phyloP scores from a whole-genome alignment of 2,888 invertebrate species.

The Chrysolina americana region DNA sequence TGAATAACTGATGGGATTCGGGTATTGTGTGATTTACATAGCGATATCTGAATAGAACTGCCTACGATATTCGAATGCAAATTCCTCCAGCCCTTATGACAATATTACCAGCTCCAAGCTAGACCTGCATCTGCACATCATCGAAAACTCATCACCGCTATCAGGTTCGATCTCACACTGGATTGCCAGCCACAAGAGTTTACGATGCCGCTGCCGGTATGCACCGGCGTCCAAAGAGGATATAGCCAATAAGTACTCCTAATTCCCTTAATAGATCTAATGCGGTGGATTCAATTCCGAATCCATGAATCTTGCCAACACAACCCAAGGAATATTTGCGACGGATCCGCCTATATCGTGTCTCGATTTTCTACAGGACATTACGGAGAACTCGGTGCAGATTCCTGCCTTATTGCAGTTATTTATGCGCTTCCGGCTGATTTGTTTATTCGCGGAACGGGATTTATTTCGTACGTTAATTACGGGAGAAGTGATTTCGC shows the following conservation, averaged over 20 bases:
- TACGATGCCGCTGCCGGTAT: background rate
- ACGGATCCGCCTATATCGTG: constrained; percentile 65
- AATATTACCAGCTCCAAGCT: too few relatives aligned
- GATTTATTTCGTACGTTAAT: constrained; percentile 36
- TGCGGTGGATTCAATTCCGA: constrained; percentile 56
- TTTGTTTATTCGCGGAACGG: constrained; percentile 57
- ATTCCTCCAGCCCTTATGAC: too few relatives aligned
- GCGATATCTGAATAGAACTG: too few relatives aligned
- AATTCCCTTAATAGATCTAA: constrained; percentile 28
- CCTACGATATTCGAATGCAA: too few relatives aligned
- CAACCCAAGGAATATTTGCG: constrained; percentile 64
- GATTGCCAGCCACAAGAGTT: background rate
- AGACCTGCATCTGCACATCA: background rate
- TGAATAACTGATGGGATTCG: too few relatives aligned
- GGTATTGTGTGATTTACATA: too few relatives aligned
- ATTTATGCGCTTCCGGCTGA: constrained; percentile 58
- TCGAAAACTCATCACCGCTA: background rate
- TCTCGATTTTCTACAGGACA: constrained; percentile 63
- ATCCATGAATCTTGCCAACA: constrained; percentile 65
- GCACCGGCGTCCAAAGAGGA: constrained; percentile 5
- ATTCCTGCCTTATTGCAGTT: constrained; percentile 60
- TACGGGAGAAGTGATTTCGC: constrained; percentile 21
- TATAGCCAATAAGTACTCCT: constrained; percentile 26
- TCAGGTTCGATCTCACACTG: background rate
- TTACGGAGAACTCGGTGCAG: constrained; percentile 59